Conservation (phyloP, 2,888 invertebrate species). For the Lithophane socia region DNA sequence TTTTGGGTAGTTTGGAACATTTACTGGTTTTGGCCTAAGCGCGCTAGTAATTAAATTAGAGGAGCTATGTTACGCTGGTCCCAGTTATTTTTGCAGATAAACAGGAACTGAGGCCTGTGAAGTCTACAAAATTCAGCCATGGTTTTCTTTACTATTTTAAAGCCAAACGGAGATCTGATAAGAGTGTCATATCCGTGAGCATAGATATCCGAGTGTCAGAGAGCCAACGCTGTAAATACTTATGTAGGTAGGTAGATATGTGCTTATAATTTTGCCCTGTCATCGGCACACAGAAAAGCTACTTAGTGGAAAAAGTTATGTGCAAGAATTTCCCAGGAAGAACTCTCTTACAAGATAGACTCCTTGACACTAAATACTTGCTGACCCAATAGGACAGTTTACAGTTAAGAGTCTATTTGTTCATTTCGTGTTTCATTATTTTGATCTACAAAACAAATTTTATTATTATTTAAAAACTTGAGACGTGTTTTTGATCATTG, state of each 20-base stretch:
- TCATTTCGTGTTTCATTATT: not conserved
- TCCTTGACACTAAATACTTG: not conserved
- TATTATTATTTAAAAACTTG: not conserved
- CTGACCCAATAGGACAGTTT: not conserved
- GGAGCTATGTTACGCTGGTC: not conserved
- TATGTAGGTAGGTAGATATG: not conserved
- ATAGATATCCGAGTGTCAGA: not conserved
- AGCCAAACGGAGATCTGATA: not conserved
- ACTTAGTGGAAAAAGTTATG: not conserved
- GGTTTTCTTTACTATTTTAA: not conserved
- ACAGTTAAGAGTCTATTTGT: not conserved
- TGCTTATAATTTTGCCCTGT: not conserved
- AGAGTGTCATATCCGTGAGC: not conserved
- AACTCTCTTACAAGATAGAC: not conserved
- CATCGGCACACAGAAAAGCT: not conserved
- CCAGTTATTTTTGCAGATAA: not conserved
- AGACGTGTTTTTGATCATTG: not conserved
- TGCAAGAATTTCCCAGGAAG: not conserved
- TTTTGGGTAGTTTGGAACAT: conserved; percentile 20
- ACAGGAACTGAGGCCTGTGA: not conserved
- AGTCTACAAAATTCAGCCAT: not conserved
- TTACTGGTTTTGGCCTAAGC: conserved; percentile 8
- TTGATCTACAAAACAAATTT: not conserved
- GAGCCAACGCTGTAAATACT: not conserved
- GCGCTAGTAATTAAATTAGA: not conserved